Percentiles rank a stretch among this genome's conserved stretches.
Evolutionary conservation across 1,140 invertebrate species (phyloP).

Genomic region (Drosophila dunni): DNA sequence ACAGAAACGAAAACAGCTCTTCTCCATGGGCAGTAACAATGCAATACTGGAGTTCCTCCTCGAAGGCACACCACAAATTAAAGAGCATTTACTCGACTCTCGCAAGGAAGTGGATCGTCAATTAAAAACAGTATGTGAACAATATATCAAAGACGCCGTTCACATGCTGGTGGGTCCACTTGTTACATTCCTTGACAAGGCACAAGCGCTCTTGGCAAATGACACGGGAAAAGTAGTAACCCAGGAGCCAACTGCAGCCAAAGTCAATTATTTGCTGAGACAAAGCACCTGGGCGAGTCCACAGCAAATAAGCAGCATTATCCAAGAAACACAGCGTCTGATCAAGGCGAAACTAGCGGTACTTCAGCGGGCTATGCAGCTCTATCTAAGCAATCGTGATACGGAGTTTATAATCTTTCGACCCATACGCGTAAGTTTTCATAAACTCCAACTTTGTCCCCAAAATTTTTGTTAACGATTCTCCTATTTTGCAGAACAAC

Average conservation of each 20-base stretch:
- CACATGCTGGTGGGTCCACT: slow-evolving; percentile 91
- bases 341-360: slow-evolving; percentile 92
- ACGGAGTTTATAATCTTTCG: slow-evolving; percentile 98
- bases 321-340: slow-evolving; percentile 88
- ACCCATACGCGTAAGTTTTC: slow-evolving; percentile 91
- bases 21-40: slow-evolving; percentile 95
- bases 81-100: slow-evolving; percentile 96
- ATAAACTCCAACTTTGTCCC: background rate
- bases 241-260: slow-evolving; percentile 32
- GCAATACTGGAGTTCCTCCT: slow-evolving; percentile 95
- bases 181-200: slow-evolving; percentile 90
- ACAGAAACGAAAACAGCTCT: slow-evolving; percentile 94
- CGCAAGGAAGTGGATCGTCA: slow-evolving; percentile 97
- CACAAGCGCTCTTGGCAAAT: slow-evolving; percentile 82
- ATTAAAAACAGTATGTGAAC: slow-evolving; percentile 95
- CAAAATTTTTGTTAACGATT: background rate
- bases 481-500: slow-evolving; percentile 89
- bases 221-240: slow-evolving; percentile 12
- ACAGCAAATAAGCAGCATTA: slow-evolving; percentile 86
- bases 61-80: slow-evolving; percentile 95
- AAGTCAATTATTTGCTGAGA: slow-evolving; percentile 70
- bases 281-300: slow-evolving; percentile 85
- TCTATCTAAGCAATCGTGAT: slow-evolving; percentile 98
- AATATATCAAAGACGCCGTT: slow-evolving; percentile 93
- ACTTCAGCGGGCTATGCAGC: slow-evolving; percentile 94